These are phyloP conservation scores for Plagodis dolabraria DNA, from an alignment of 2,888 invertebrate species.

Conservation along the genomic window DNA sequence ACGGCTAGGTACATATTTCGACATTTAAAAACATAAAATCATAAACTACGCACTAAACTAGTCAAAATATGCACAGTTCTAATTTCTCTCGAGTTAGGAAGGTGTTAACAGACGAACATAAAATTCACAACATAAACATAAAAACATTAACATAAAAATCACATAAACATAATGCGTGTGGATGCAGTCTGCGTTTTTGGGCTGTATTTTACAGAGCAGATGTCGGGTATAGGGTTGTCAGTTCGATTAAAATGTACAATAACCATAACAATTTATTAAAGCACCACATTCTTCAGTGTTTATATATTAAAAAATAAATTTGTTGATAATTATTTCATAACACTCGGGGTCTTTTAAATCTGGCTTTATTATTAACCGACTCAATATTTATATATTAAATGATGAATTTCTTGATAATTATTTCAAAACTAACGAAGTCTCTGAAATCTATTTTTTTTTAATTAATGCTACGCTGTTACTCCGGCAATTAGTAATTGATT, in stretches of 20 bases:
- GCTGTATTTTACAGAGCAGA: conserved; percentile 20
- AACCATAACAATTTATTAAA: too few relatives aligned
- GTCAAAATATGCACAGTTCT: conserved; percentile 15
- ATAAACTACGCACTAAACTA: conserved; percentile 7
- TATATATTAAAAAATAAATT: too few relatives aligned
- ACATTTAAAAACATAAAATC: conserved; percentile 8
- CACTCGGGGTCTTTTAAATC: too few relatives aligned
- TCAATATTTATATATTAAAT: too few relatives aligned
- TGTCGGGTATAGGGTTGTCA: conserved; percentile 23
- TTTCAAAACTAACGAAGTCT: too few relatives aligned
- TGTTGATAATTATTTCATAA: too few relatives aligned
- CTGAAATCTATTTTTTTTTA: too few relatives aligned
- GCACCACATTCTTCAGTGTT: too few relatives aligned
- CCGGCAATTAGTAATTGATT: too few relatives aligned
- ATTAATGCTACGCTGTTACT: too few relatives aligned
- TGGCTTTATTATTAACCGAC: too few relatives aligned
- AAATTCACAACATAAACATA: conserved; percentile 26
- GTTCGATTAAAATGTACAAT: neutral
- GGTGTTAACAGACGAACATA: conserved; percentile 26
- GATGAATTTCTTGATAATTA: too few relatives aligned
- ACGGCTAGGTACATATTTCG: conserved; percentile 4
- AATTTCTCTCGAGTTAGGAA: conserved; percentile 15
- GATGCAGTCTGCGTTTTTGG: conserved; percentile 29
- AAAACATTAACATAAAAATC: conserved; percentile 29
- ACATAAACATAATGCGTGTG: conserved; percentile 29